Percentiles rank a stretch among this genome's conserved stretches.
These are phyloP conservation scores for Physella acuta DNA, from an alignment of 1,140 invertebrate genomes.

Conservation along the genomic window DNA sequence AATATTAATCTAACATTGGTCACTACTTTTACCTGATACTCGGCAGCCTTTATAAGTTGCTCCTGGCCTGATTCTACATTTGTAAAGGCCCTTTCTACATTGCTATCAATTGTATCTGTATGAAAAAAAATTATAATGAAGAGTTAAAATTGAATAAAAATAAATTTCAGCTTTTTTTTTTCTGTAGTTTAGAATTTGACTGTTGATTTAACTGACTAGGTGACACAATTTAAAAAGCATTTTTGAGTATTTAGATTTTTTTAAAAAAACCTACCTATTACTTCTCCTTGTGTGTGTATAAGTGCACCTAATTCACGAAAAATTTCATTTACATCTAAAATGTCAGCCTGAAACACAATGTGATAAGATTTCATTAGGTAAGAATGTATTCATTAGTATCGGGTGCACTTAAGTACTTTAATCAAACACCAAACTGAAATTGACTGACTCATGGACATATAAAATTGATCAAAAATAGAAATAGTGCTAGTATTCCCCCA, in stretches of 20 bases:
- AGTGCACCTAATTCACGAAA: slow-evolving; percentile 94
- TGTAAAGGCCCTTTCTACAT: slow-evolving; percentile 83
- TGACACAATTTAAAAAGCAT: slow-evolving; percentile 7
- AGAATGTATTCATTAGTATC: background rate
- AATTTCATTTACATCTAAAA: slow-evolving; percentile 94
- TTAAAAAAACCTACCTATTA: slow-evolving; percentile 73
- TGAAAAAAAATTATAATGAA: slow-evolving; percentile 19
- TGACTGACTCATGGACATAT: too few species aligned
- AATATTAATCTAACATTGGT: too few species aligned
- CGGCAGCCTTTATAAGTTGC: slow-evolving; percentile 78
- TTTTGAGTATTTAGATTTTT: background rate
- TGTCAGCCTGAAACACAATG: slow-evolving; percentile 76
- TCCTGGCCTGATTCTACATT: slow-evolving; percentile 80
- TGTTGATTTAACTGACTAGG: too few species aligned
- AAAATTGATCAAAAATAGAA: too few species aligned
- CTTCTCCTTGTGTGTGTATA: slow-evolving; percentile 94
- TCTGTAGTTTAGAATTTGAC: background rate
- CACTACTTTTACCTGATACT: slow-evolving; percentile 72
- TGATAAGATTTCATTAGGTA: background rate
- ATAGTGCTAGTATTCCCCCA: too few species aligned
- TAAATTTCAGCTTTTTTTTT: background rate
- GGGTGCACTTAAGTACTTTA: too few species aligned
- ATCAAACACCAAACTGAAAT: too few species aligned
- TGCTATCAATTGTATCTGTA: slow-evolving; percentile 92
- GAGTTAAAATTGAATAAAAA: background rate